phyloP scores from a whole-genome alignment of 1,140 invertebrate species.

The Bombus soroeensis region DNA sequence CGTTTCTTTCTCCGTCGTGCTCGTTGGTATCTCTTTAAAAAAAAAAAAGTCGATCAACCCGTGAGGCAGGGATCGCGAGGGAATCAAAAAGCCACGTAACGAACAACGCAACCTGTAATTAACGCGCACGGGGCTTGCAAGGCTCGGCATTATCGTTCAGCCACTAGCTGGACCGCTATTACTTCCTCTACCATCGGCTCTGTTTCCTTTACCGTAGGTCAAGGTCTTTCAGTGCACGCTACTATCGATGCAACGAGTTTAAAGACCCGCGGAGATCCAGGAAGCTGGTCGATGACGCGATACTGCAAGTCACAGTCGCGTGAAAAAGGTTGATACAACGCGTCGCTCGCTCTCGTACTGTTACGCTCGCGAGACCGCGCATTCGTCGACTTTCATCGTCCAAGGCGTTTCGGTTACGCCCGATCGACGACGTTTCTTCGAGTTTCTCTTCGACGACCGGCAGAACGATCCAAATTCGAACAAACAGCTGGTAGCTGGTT shows the following conservation, averaged over 20 bases:
- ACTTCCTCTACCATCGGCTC: conserved; percentile 50
- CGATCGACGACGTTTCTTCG: neutral
- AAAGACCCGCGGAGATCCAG: conserved; percentile 50
- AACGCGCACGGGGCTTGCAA: conserved; percentile 36
- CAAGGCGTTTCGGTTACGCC: neutral
- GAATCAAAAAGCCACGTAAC: conserved; percentile 48
- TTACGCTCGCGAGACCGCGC: conserved; percentile 4
- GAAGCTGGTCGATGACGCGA: conserved; percentile 49
- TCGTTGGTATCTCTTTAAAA: neutral
- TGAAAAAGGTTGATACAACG: conserved; percentile 24
- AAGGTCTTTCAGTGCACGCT: conserved; percentile 48
- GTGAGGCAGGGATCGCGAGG: conserved; percentile 7
- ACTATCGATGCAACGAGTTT: conserved; percentile 54
- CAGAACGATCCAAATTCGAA: neutral
- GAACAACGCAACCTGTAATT: conserved; percentile 40
- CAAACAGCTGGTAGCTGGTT: no score
- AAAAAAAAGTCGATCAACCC: conserved; percentile 40
- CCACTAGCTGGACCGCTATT: conserved; percentile 48
- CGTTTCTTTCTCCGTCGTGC: neutral
- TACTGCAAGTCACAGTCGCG: conserved; percentile 48
- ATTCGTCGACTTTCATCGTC: neutral
- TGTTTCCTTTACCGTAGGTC: conserved; percentile 55
- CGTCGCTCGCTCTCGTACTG: conserved; percentile 1
- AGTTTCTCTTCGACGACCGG: neutral
- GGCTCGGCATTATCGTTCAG: conserved; percentile 46